Base-by-base conservation (phyloP, 2,888 invertebrate genomes). In the Gymnoscelis rufifasciata region DNA sequence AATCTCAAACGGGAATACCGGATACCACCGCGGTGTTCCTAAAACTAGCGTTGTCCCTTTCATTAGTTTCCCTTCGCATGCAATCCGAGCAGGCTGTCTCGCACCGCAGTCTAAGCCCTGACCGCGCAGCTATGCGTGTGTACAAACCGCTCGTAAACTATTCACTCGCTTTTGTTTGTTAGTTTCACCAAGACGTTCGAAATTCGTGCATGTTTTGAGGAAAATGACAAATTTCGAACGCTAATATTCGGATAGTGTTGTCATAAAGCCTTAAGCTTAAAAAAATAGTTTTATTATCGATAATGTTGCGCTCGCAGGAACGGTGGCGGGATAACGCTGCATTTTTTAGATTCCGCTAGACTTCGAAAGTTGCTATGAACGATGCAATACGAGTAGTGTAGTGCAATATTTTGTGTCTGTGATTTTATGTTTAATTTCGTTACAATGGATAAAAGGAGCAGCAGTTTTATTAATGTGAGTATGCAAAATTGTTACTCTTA, bases 1-100 rank as follows among this genome's bases (percentile, higher is more conserved):
- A 76, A 77, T 77, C 78, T 74, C 68, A 63, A 79, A 81, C 80
- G 75, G 81, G 80, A 81, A 83, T 82, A 78, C 83, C 83, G 80
- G 83, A 83, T 78, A 77, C 72, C 53, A 60, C 2, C 53, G 58
- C 58, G 49, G 56, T 61, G 61, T 56, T 40, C 41, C 59, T 57
- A 58, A 61, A 71, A 65, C 60, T 66, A 68, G 47, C 47, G 12
- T 52, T 52, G 43, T 81, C 81, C 65, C 73, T 54, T 58, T 83
- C 67, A 27, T 48, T 48, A 60, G 39, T 47, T 19, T 33, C 51
- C 51, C 39, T 47, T 27, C 38, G 7, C 33, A 13, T 36, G 38
- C 43, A 13, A 26, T 30, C 12, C 8, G 41, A 43, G 10, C 59
- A 52, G 31, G 69, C 74, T 57, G 54, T 71, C 74, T 60, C 67